These are phyloP conservation scores for Mus spicilegus DNA, from an alignment of 2,113 vertebrate species.

Conservation along the genomic window DNA sequence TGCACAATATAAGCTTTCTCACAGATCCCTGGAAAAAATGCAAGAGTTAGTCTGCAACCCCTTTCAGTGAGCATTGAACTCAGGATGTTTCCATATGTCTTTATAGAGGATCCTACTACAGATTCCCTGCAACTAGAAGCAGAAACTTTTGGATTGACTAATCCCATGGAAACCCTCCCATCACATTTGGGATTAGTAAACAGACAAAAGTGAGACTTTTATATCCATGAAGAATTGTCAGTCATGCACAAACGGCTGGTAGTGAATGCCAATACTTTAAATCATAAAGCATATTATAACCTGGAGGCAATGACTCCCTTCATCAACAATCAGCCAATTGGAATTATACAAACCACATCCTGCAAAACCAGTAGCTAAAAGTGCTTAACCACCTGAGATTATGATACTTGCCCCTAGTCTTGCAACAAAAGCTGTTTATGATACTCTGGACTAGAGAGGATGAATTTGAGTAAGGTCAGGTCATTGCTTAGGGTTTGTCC, in stretches of 20 bases:
- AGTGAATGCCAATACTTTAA: background rate
- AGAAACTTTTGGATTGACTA: background rate
- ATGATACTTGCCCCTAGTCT: background rate
- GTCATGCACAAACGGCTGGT: background rate
- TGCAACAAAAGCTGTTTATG: background rate
- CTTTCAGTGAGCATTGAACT: background rate
- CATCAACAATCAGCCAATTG: background rate
- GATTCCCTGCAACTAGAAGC: background rate
- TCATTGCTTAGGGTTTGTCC: background rate
- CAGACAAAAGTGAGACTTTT: background rate
- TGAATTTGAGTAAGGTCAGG: background rate
- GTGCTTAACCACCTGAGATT: background rate
- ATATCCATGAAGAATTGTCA: background rate
- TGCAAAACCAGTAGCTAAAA: background rate
- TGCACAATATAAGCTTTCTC: background rate
- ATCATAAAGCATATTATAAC: background rate
- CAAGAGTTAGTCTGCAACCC: accelerated
- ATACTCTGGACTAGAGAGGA: background rate
- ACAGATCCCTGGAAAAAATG: background rate
- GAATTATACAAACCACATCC: background rate
- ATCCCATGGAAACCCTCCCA: background rate
- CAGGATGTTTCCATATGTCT: background rate
- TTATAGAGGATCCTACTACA: background rate
- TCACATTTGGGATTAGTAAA: accelerated
- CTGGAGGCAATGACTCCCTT: background rate